Base-by-base conservation (phyloP, 1,140 invertebrate species). In the Cyclina sinensis region DNA sequence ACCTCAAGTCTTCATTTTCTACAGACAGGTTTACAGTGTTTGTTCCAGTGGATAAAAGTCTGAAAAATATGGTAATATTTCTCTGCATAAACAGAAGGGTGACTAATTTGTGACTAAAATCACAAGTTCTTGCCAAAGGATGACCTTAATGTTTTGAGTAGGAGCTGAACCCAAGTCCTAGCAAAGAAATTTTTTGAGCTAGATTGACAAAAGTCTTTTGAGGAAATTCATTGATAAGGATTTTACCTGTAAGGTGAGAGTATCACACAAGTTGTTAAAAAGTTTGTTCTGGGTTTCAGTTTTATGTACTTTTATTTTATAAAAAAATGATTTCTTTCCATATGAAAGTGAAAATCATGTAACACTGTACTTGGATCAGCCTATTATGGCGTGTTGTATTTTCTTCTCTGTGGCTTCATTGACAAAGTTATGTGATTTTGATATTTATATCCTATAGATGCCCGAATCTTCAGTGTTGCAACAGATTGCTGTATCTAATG, bases 21-120 rank as follows among this genome's bases (percentile, higher is more conserved):
- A 21, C 18, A 9, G n/a, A 51, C 24, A 35, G 27, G n/a, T 48
- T 48, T 37, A 51, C 46, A 30, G 9, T 78, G 46, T 78, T 78
- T 78, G 74, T 78, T 24, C 74, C 74, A 14, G 30, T 43, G 27
- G 74, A 78, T 54, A 43, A 78, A 37, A n/a, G 43, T n/a, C 9
- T 78, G n/a, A 1, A 46, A 12, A 43, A 14, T 35, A 78, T n/a
- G 48, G 74, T 78, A 78, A 78, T 16, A 9, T 37, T 32, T 73
- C 11, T 32, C n/a, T 73, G 16, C 37, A 37, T 73, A 16, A 32
- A 9, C 35, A 37, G 16, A 4, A 11, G 24, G 9, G 4, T 9
- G 12, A 14, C 30, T 9, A 9, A 11, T 32, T 16, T 37, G 68
- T 35, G 7, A 11, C 11, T 11, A n/a, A n/a, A 11, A 65, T 24